Base-by-base conservation (phyloP, 2,797 vertebrate genomes). In the Heterohyrax brucei region DNA sequence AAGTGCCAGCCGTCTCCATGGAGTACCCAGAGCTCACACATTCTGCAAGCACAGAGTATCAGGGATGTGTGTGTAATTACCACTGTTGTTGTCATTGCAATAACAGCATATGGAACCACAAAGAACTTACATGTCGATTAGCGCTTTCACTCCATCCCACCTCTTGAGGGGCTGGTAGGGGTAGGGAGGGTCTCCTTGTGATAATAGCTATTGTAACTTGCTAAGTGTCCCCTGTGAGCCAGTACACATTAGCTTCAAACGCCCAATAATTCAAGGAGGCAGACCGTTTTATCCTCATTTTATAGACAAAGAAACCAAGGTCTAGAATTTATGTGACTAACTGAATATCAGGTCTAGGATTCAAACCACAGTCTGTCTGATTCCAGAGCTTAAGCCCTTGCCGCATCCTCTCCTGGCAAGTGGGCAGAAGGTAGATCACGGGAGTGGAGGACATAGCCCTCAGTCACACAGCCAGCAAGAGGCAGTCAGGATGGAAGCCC, bases 221-320 rank as follows among this genome's bases (percentile, higher is more conserved):
- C 48, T 5, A 26, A 6, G 8, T 6, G 8, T n/a, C 46, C 18
- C 77, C 66, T 21, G 18, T 3, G 26, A 91, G 30, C 68, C 53
- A 62, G n/a, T 9, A 5, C 19, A 59, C 26, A 10, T 62, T 33
- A 46, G 56, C 76, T 53, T 64, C n/a, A 16, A 16, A 8, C 9
- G 26, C 70, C 80, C 87, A 73, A 44, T 50, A 48, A 53, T 50
- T n/a, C 70, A 50, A 72, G 48, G 72, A 81, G 33, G 22, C 1
- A 1, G 56, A 8, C 50, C 59, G 39, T 78, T 46, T 59, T 62
- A 48, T 92, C 24, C 10, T 86, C 28, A 19, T 56, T 72, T 56
- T 84, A 10, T 33, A 77, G 8, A 78, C n/a, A 30, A 78, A 68
- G 79, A 93, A 87, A 95, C 87, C 10, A 84, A 97, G 83, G 77